Evolutionary conservation across 2,113 vertebrate genomes (phyloP), one percentile per base, ranked within the genome.

Genomic region (Oreochromis niloticus): DNA sequence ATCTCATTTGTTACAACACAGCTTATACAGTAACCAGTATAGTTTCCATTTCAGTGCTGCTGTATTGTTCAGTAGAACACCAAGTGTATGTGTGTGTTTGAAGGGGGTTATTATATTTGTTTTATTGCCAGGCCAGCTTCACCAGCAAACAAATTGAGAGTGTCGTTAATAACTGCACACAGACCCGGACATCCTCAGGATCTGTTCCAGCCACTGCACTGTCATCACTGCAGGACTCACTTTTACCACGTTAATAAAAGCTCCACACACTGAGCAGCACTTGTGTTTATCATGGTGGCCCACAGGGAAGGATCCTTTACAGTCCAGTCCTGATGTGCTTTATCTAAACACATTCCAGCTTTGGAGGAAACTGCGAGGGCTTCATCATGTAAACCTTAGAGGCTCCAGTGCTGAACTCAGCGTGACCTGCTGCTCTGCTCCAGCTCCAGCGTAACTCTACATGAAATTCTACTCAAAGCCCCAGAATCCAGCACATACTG

Each of bases 201-300:
- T 11, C 59, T 34, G 52, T 22, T 11, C 52, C n/a, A 54, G 54
- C 50, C 9, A 9, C 50, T n/a, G 19, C 54, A 55, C 22, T 56
- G 61, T 66, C 34, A 91, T 89, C 83, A 85, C 88, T 86, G 78
- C 89, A 87, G 89, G 87, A 89, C 93, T 89, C 88, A 86, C 80
- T 89, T 92, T 93, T 89, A 92, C 24, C 27, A 81, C 48, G 73
- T 89, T 87, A 87, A 93, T 90, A 92, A 93, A 92, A 89, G 82
- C 86, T 85, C 68, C 81, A 90, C 68, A 89, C 86, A 68, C 86
- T 6, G 80, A 92, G 86, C 85, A 88, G 73, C 59, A 78, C 19
- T 88, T 84, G 68, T 89, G 85, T 93, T 91, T 90, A 91, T 90
- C 89, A 85, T 34, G 55, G 61, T 55, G 85, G 84, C 82, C 90